A percentile compares a stretch with the other conserved stretches of the same genome.
phyloP scores from a whole-genome alignment of 2,113 vertebrate species.

The Alligator sinensis region DNA sequence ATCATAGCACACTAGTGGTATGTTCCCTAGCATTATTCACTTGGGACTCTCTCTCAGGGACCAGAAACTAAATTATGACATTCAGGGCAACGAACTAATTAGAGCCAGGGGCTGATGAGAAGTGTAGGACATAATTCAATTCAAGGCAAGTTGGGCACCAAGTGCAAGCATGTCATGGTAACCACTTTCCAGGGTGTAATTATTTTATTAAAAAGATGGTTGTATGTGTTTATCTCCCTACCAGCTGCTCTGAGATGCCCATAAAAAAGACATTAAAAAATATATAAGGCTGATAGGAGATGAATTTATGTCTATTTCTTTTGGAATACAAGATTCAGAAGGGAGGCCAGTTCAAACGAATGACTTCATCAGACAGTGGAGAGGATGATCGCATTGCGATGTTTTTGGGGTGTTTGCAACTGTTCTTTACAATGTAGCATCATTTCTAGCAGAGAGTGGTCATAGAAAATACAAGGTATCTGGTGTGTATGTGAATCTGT shows the following conservation, averaged over 20 bases:
- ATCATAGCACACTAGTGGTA: not conserved
- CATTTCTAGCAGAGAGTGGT: not conserved
- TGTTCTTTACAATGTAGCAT: not conserved
- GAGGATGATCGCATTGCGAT: rapidly evolving
- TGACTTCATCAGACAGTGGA: not conserved
- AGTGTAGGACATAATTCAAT: not conserved
- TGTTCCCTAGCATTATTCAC: not conserved
- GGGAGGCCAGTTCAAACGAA: not conserved
- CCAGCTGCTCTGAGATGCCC: not conserved
- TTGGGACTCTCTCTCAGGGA: rapidly evolving
- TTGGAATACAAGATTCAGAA: not conserved
- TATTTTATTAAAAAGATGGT: no score
- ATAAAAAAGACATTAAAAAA: not conserved
- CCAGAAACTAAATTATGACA: not conserved
- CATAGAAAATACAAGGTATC: not conserved
- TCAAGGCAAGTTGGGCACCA: not conserved
- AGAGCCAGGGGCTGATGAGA: not conserved
- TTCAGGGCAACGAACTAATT: no score
- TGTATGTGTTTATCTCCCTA: no score
- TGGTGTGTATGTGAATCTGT: not conserved
- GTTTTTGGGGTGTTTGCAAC: not conserved
- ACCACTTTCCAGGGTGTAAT: no score
- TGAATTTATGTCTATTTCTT: not conserved
- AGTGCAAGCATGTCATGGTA: no score
- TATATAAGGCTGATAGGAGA: not conserved